Base-by-base conservation (phyloP, 1,140 invertebrate genomes). In the Kradibia gibbosae region DNA sequence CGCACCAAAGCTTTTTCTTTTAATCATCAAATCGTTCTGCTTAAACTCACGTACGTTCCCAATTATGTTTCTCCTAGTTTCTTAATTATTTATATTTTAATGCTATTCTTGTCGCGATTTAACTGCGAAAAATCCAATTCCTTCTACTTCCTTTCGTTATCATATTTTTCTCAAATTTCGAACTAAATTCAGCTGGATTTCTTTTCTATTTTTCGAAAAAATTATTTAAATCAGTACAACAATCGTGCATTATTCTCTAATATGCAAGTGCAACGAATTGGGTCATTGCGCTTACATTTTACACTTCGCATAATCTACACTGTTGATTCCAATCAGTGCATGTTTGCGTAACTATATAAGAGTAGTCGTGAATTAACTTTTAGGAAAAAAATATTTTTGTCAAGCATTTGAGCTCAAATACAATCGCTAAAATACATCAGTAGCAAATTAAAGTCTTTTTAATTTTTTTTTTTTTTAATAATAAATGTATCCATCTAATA, bases 221-320 rank as follows among this genome's bases (percentile, higher is more conserved):
- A 5, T 45, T 45, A 45, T 45, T 45, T 13, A 53, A 28, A 8
- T 50, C 39, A 20, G n/a, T 25, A 13, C 25, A 50, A 45, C 42
- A 1, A 11, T 17, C 15, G 28, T 4, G 31, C 17, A 48, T 25
- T 60, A 71, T 71, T 70, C 55, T 78, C 62, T 36, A 36, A 50
- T 50, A 28, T 17, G 50, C 31, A 31, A 57, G n/a, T 50, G 25
- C 5, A 20, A 57, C n/a, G 25, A 80, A 80, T 80, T 80, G n/a
- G 78, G 78, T 53, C 78, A 62, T 80, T 80, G 78, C 55, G 74
- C 78, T 80, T 65, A 34, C 22, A 31, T 57, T 57, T 53, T 34
- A 57, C 15, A 20, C 67, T 65, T 50, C 71, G 55, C 78, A 50
- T 79, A 45, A 28, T 28, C 20, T 22, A 57, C 50, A 28, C 20